phyloP scores from a whole-genome alignment of 2,113 vertebrate species.

The Thymallus thymallus region DNA sequence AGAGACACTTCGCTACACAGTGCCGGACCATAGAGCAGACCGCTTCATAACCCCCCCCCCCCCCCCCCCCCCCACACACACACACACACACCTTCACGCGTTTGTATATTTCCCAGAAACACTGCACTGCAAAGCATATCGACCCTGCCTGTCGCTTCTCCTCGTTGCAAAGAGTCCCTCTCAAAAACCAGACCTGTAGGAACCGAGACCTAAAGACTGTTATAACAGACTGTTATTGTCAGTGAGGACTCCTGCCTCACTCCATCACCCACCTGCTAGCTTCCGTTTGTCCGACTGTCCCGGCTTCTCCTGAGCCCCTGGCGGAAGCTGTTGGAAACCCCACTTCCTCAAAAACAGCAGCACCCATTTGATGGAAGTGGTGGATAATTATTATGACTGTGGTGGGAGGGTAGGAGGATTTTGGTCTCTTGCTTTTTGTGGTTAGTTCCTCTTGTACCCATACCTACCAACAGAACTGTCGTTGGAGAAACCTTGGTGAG shows the following conservation, averaged over 20 bases:
- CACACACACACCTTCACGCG: constrained; percentile 39
- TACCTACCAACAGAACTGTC: constrained; percentile 3
- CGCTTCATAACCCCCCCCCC: constrained; percentile 41
- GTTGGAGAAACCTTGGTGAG: background rate
- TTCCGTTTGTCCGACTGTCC: background rate
- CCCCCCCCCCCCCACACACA: constrained; percentile 20
- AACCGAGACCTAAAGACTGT: constrained; percentile 28
- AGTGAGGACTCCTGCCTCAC: constrained; percentile 6
- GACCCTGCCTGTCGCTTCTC: constrained; percentile 19
- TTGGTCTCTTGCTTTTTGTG: background rate
- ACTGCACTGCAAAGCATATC: constrained; percentile 54
- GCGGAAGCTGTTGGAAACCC: no score
- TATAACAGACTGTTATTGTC: constrained; percentile 13
- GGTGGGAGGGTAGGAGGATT: background rate
- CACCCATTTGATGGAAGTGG: no score
- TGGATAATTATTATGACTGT: no score
- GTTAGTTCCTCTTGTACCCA: background rate
- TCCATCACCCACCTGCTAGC: background rate
- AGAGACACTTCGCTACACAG: constrained; percentile 25
- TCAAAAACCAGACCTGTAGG: constrained; percentile 32
- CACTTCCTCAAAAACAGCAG: no score
- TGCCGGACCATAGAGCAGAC: constrained; percentile 42
- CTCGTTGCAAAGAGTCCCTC: constrained; percentile 57
- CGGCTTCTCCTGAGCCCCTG: no score
- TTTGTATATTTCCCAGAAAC: constrained; percentile 31